Percentiles rank a stretch among this genome's conserved stretches.
Conservation (phyloP, 2,797 vertebrate genomes). For the Carcharodon carcharias region DNA sequence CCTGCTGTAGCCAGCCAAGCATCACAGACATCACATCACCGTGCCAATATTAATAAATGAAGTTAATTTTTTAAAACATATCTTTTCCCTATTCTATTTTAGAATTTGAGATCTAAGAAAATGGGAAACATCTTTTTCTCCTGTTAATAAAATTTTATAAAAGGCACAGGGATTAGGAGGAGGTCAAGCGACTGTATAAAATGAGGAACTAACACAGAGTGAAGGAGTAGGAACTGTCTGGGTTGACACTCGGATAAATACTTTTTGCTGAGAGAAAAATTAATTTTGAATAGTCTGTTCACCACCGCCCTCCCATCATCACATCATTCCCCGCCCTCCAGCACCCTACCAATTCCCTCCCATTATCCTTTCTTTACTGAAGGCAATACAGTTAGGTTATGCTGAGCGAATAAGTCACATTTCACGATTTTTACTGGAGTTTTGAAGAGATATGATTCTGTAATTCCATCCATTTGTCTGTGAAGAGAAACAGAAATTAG, state of each 20-base stretch:
- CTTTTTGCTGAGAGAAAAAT: no score
- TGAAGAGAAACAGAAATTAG: no score
- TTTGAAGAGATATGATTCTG: not conserved
- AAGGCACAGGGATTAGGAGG: not conserved
- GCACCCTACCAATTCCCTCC: not conserved
- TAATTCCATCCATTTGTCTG: no score
- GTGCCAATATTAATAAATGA: not conserved
- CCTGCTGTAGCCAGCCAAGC: not conserved
- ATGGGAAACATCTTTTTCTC: not conserved
- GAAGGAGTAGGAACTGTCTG: no score
- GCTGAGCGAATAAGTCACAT: not conserved
- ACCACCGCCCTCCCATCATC: no score
- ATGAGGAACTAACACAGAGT: no score
- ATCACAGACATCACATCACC: not conserved
- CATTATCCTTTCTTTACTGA: not conserved
- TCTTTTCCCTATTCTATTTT: not conserved
- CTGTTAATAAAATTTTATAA: not conserved
- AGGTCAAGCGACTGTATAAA: no score
- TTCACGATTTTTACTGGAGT: not conserved
- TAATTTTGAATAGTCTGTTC: no score
- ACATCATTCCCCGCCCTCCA: no score
- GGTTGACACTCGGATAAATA: no score
- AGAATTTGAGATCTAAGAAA: not conserved
- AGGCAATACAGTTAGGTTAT: not conserved
- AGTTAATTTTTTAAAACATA: not conserved